These are phyloP conservation scores for Drosophila picticornis DNA, from an alignment of 2,888 invertebrate genomes.

Conservation along the genomic window DNA sequence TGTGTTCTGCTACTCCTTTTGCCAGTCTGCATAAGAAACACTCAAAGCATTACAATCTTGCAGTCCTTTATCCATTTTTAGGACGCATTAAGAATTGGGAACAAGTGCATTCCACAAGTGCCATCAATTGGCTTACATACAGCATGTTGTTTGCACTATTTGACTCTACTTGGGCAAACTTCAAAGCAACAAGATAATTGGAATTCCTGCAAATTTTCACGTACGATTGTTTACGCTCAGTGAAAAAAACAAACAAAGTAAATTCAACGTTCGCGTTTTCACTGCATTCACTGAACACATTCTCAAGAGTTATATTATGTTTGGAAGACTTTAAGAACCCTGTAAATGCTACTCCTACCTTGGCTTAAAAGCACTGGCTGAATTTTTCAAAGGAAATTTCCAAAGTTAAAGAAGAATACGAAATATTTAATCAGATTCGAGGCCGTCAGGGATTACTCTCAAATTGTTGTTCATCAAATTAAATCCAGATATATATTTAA, in stretches of 20 bases:
- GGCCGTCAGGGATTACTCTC: not conserved
- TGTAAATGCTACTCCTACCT: not conserved
- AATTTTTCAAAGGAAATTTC: not conserved
- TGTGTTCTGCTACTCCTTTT: slow-evolving; percentile 1
- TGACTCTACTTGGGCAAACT: slow-evolving; percentile 25
- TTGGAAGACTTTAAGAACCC: not conserved
- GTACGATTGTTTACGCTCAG: slow-evolving; percentile 49
- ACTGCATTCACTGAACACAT: not conserved
- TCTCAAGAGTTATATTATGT: not conserved
- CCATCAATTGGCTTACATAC: slow-evolving; percentile 42
- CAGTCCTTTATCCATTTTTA: not conserved
- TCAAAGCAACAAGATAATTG: slow-evolving; percentile 52
- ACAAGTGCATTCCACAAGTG: slow-evolving; percentile 19
- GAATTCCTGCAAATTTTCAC: slow-evolving; percentile 55
- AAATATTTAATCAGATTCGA: not conserved
- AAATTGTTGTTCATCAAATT: not conserved
- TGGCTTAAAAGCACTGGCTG: not conserved
- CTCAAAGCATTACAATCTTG: not conserved
- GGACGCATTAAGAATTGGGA: not conserved
- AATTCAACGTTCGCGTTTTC: slow-evolving; percentile 5
- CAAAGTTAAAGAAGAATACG: not conserved
- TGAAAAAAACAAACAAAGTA: slow-evolving; percentile 13
- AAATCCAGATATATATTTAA: not conserved
- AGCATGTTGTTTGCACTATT: slow-evolving; percentile 18
- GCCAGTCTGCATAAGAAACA: not conserved